Conservation (phyloP, 2,797 vertebrate genomes). For the Pithecia hirsuta region DNA sequence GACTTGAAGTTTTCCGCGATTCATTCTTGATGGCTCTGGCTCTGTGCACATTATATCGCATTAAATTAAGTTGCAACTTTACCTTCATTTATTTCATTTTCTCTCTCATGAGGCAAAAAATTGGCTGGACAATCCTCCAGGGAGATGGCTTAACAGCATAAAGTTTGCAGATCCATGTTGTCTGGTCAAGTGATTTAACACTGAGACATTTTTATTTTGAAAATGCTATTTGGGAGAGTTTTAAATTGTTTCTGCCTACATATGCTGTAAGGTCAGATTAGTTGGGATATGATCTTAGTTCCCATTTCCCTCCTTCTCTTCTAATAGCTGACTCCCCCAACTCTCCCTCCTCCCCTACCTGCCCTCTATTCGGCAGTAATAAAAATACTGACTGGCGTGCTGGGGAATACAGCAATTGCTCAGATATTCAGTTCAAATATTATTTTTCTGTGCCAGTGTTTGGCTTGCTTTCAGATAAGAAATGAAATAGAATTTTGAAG, state of each 20-base stretch:
- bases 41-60: not conserved
- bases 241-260: conserved; percentile 21
- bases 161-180: not conserved
- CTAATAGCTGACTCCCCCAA: not conserved
- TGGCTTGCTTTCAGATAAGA: not conserved
- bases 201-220: conserved; percentile 29
- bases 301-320: not conserved
- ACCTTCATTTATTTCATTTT: conserved; percentile 47
- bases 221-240: conserved; percentile 44
- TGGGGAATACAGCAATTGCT: not conserved
- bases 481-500: not conserved
- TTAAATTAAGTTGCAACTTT: conserved; percentile 24
- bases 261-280: not conserved
- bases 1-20: conserved; percentile 42
- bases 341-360: not conserved
- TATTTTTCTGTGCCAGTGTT: not conserved
- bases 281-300: not conserved
- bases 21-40: not conserved
- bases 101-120: not conserved
- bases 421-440: not conserved
- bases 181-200: not conserved
- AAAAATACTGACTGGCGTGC: not conserved
- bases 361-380: not conserved
- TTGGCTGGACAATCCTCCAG: not conserved
- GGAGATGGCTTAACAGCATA: conserved; percentile 29